These are phyloP conservation scores for Crotalus viridis DNA, from an alignment of 2,113 vertebrate genomes.

Conservation along the genomic window DNA sequence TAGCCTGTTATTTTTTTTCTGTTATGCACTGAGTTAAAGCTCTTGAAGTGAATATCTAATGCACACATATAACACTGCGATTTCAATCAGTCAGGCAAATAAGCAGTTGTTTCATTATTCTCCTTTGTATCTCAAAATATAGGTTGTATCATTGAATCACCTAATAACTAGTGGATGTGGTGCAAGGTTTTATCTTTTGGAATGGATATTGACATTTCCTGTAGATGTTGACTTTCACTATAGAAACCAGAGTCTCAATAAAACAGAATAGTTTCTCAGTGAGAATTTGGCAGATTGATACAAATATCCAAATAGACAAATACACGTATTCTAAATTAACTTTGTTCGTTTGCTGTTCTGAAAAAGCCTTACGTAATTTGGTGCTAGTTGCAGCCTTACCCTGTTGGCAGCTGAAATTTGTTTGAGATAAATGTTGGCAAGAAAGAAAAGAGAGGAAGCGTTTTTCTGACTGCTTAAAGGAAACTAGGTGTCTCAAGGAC, in stretches of 20 bases:
- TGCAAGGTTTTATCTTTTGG: background rate
- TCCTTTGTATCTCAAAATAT: background rate
- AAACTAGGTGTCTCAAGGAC: background rate
- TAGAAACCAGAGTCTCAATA: background rate
- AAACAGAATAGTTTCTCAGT: background rate
- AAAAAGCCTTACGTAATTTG: background rate
- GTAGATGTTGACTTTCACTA: background rate
- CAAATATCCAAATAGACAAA: background rate
- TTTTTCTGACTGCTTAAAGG: background rate
- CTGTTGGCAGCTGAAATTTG: background rate
- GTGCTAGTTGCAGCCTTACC: background rate
- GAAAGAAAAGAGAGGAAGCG: background rate
- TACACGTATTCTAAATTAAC: rapidly evolving
- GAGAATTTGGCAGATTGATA: background rate
- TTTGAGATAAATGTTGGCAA: background rate
- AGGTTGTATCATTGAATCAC: background rate
- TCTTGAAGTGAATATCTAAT: background rate
- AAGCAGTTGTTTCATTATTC: background rate
- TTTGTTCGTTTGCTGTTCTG: rapidly evolving
- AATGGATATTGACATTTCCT: background rate
- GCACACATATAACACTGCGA: background rate
- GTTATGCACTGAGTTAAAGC: background rate
- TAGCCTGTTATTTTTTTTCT: background rate
- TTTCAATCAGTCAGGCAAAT: background rate
- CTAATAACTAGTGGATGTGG: background rate